Evolutionary conservation across 2,113 vertebrate species (phyloP).

Genomic region (Crotophaga sulcirostris): DNA sequence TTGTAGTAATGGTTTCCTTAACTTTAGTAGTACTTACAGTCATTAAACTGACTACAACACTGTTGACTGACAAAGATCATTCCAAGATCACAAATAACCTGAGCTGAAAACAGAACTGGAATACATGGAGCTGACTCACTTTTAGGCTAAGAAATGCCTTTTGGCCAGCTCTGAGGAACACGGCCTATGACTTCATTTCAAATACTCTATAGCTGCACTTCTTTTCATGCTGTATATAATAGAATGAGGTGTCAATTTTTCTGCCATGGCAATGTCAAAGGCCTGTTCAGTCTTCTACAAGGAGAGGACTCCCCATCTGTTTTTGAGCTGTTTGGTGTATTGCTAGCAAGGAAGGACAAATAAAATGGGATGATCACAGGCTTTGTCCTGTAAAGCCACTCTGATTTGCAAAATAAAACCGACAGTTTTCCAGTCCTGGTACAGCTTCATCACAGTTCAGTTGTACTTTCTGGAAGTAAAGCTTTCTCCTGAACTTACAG

Average conservation of each 20-base stretch:
- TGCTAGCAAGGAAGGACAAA: not conserved
- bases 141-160: not conserved
- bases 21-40: not conserved
- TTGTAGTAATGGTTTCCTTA: not conserved
- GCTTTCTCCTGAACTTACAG: not conserved
- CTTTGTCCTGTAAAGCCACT: not conserved
- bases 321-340: not conserved
- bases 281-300: not conserved
- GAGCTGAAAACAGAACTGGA: not conserved
- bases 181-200: not conserved
- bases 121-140: not conserved
- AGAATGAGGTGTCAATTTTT: not conserved
- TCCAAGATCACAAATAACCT: not conserved
- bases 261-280: not conserved
- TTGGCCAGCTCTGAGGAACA: not conserved
- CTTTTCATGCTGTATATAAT: not conserved
- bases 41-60: not conserved
- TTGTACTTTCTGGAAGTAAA: not conserved
- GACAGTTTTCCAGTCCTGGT: not conserved
- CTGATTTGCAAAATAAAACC: not conserved
- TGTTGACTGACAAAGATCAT: not conserved
- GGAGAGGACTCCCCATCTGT: not conserved
- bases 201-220: no score
- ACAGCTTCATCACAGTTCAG: not conserved
- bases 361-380: not conserved